A percentile compares a stretch with the other conserved stretches of the same genome.
Evolutionary conservation across 2,888 invertebrate species (phyloP).

Genomic region (Agrotis clavis): DNA sequence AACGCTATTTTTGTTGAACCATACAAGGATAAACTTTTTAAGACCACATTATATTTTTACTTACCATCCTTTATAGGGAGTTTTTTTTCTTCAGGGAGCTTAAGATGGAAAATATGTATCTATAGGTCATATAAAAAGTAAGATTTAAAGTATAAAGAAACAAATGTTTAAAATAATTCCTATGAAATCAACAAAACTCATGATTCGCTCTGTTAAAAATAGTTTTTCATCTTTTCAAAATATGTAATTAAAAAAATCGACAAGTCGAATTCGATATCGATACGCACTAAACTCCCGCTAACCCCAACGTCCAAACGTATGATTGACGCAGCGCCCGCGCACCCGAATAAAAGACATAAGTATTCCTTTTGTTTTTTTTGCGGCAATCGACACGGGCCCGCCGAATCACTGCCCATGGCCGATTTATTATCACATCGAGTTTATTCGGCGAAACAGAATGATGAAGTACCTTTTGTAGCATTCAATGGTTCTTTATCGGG

Average conservation of each 20-base stretch:
- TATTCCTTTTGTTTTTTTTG: constrained; percentile 72
- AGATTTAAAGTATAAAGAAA: too few species aligned
- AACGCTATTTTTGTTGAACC: not conserved
- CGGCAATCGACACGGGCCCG: constrained; percentile 67
- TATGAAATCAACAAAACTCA: too few species aligned
- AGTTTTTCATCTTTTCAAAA: not conserved
- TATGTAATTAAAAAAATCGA: constrained; percentile 6
- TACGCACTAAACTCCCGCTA: constrained; percentile 33
- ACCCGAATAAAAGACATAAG: constrained; percentile 67
- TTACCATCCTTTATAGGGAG: not conserved
- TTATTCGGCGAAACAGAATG: constrained; percentile 74
- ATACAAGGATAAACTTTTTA: not conserved
- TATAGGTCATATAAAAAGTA: too few species aligned
- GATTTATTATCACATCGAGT: constrained; percentile 76
- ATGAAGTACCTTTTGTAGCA: constrained; percentile 49
- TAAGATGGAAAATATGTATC: too few species aligned
- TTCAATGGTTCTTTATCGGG: constrained; percentile 57
- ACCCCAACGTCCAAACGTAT: constrained; percentile 62
- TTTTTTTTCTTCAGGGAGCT: too few species aligned
- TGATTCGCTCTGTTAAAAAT: not conserved
- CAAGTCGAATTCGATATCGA: constrained; percentile 33
- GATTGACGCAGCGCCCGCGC: constrained; percentile 80
- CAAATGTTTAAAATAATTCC: too few species aligned
- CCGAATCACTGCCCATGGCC: constrained; percentile 68
- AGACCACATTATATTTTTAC: not conserved